Evolutionary conservation across 1,140 invertebrate species (phyloP), one percentile per base, ranked within the genome.

Genomic region (Oscheius sp.): DNA sequence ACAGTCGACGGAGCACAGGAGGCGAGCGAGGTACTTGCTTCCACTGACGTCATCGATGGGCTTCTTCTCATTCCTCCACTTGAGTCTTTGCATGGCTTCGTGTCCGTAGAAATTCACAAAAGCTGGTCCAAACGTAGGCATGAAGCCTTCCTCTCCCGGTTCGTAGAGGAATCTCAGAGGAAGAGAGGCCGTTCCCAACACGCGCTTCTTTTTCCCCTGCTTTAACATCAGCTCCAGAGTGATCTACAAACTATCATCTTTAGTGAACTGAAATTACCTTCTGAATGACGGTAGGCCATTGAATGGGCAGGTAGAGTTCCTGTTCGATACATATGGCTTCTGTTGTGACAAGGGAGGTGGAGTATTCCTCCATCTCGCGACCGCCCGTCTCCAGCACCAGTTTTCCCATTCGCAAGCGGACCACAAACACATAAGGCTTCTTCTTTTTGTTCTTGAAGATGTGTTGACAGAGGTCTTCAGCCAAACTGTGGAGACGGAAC

Each of bases 101-200:
- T 79, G 75, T 15, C 81, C 79, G 45, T 74, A 80, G 42, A 80
- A 81, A 20, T 68, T 74, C 32, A 80, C 32, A 63, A 68, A 80
- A 18, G 77, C 55, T n/a, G 80, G 79, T 28, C 79, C 79, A 42
- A 77, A 80, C 3, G 46, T 71, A 2, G 78, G 79, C 35, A 83
- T 35, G 55, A 76, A 80, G 31, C 78, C 80, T 18, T 55, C 49
- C 10, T 76, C 75, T 29, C 79, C 80, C 20, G 68, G 59, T 49
- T 79, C 69, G 38, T 79, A 77, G 4, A 80, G 32, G 20, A 45
- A 23, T 49, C 46, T 61, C 68, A 80, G 31, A 4, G 72, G 31
- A 28, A 80, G 32, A 23, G 42, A 76, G 3, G 79, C 67, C 4
- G 74, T 80, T 36, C 73, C 78, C 7, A 82, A 32, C 58, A 79